Evolutionary conservation across 2,888 invertebrate genomes (phyloP).

Genomic region (Alitta virens): DNA sequence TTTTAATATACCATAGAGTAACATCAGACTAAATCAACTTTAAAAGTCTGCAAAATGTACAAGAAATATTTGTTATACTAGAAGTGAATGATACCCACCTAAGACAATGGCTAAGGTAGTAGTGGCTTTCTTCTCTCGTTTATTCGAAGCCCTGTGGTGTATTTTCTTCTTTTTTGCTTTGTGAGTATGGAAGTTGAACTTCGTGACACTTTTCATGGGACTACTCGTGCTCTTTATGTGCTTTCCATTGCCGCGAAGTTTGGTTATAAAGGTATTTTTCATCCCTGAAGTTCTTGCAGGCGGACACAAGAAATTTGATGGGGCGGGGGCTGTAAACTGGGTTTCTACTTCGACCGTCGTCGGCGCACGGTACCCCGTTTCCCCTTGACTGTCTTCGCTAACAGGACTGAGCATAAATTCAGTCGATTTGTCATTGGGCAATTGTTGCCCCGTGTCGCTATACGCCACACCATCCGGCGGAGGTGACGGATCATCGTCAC

Average conservation of each 20-base stretch:
- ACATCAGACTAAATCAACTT: no score
- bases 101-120: slow-evolving; percentile 97
- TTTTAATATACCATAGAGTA: no score
- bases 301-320: slow-evolving; percentile 5
- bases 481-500: slow-evolving; percentile 22
- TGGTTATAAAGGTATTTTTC: slow-evolving; percentile 3
- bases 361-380: slow-evolving; percentile 72
- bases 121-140: slow-evolving; percentile 87
- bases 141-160: slow-evolving; percentile 37
- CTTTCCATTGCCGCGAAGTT: not conserved
- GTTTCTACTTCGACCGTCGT: slow-evolving; percentile 34
- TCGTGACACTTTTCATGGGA: slow-evolving; percentile 46
- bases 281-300: not conserved
- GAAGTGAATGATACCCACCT: no score
- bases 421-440: slow-evolving; percentile 78
- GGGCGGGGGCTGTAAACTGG: slow-evolving; percentile 27
- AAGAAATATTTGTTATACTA: no score
- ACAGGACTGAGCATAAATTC: slow-evolving; percentile 89
- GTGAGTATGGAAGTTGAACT: slow-evolving; percentile 54
- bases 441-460: not conserved
- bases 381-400: slow-evolving; percentile 66
- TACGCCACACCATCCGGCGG: slow-evolving; percentile 16
- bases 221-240: not conserved
- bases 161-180: slow-evolving; percentile 72
- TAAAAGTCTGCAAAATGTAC: no score